Percentiles rank a stretch among this genome's conserved stretches.
phyloP scores from a whole-genome alignment of 2,888 invertebrate genomes.

The Lepidochrysops patricia region DNA sequence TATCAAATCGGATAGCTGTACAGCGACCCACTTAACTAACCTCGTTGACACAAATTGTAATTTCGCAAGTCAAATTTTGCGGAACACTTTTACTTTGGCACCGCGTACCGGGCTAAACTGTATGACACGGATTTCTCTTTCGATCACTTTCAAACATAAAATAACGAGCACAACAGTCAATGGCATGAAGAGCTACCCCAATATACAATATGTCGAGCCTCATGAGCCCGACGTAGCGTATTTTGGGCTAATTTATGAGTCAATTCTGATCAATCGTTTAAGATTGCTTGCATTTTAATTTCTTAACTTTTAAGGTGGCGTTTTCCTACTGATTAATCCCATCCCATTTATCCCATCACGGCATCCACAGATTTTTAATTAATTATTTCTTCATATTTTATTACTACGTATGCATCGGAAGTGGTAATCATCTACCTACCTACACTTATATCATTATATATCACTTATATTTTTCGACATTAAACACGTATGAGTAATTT shows the following conservation, averaged over 20 bases:
- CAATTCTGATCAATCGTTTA: too few species aligned
- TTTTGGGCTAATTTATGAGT: too few species aligned
- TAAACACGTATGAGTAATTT: background rate
- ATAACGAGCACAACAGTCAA: background rate
- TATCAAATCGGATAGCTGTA: slow-evolving; percentile 62
- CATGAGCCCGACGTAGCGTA: too few species aligned
- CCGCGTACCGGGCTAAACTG: slow-evolving; percentile 47
- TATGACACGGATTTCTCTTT: slow-evolving; percentile 73
- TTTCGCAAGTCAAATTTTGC: slow-evolving; percentile 69
- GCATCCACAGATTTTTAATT: too few species aligned
- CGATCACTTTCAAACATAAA: slow-evolving; percentile 32
- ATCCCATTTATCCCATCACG: too few species aligned
- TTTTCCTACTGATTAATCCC: too few species aligned
- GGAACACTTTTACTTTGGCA: slow-evolving; percentile 72
- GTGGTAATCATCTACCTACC: too few species aligned
- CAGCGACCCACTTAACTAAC: slow-evolving; percentile 66
- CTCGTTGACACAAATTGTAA: slow-evolving; percentile 71
- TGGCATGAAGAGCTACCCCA: background rate
- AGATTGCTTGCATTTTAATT: too few species aligned
- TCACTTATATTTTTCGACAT: background rate
- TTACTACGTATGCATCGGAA: too few species aligned
- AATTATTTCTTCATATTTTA: too few species aligned
- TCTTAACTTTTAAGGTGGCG: too few species aligned
- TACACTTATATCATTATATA: background rate
- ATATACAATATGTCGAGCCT: background rate